phyloP scores from a whole-genome alignment of 2,888 invertebrate species.

The Eupeodes luniger region DNA sequence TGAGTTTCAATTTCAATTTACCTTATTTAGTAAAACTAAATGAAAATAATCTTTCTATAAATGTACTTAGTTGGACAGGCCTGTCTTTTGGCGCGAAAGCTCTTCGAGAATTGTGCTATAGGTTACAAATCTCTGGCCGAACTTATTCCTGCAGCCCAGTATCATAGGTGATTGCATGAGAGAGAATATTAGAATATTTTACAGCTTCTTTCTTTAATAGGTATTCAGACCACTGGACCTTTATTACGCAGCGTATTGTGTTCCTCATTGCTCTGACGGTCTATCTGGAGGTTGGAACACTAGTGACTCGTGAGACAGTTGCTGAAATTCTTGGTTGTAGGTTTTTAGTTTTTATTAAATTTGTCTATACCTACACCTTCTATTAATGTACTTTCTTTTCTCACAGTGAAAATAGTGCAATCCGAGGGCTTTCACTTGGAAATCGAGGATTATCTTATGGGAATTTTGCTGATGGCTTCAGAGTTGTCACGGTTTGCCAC shows the following conservation, averaged over 20 bases:
- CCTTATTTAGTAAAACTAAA: background rate
- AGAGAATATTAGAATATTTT: no score
- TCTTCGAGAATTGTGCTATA: constrained; percentile 88
- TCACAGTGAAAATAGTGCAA: constrained; percentile 87
- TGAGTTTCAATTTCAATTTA: constrained; percentile 78
- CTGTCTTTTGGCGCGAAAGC: constrained; percentile 87
- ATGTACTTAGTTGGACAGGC: constrained; percentile 86
- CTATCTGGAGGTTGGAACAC: constrained; percentile 91
- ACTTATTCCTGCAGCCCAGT: constrained; percentile 90
- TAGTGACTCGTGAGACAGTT: constrained; percentile 90
- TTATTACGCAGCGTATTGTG: constrained; percentile 91
- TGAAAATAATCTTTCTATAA: background rate
- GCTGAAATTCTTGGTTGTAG: constrained; percentile 92
- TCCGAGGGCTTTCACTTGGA: constrained; percentile 94
- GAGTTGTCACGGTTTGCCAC: constrained; percentile 93
- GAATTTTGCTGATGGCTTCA: constrained; percentile 91
- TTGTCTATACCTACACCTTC: background rate
- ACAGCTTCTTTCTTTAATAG: constrained; percentile 79
- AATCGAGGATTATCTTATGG: constrained; percentile 95
- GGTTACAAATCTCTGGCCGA: constrained; percentile 88
- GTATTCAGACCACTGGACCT: constrained; percentile 95
- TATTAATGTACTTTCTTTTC: constrained; percentile 77
- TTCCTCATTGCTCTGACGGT: constrained; percentile 91
- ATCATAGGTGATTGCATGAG: constrained; percentile 87
- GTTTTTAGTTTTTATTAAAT: constrained; percentile 69